These are phyloP conservation scores for Achroia grisella DNA, from an alignment of 1,140 invertebrate genomes.

Conservation along the genomic window DNA sequence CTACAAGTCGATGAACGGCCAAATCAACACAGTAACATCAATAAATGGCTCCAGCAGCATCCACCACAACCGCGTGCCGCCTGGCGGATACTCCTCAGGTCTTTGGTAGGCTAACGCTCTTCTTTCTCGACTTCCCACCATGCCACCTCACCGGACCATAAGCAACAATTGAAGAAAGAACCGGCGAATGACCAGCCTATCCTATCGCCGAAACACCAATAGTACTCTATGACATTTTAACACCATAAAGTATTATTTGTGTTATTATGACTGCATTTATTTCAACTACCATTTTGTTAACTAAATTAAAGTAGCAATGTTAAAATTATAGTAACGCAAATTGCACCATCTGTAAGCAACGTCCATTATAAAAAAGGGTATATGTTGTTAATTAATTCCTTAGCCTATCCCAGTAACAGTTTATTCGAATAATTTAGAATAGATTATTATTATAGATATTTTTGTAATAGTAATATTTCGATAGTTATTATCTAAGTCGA, in stretches of 20 bases:
- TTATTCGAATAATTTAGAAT: constrained; percentile 61
- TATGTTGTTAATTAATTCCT: constrained; percentile 67
- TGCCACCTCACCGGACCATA: constrained; percentile 7
- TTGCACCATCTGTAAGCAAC: constrained; percentile 42
- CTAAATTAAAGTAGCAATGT: constrained; percentile 42
- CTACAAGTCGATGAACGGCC: constrained; percentile 72
- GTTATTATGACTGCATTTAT: constrained; percentile 25
- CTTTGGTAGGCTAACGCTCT: constrained; percentile 55
- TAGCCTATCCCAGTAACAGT: constrained; percentile 65
- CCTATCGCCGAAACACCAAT: constrained; percentile 14
- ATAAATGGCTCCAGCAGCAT: constrained; percentile 59
- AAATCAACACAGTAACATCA: constrained; percentile 70
- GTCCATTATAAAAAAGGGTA: constrained; percentile 53
- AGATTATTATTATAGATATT: constrained; percentile 63
- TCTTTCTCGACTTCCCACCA: constrained; percentile 9
- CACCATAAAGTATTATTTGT: constrained; percentile 1
- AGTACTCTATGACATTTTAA: constrained; percentile 4
- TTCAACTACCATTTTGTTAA: constrained; percentile 33
- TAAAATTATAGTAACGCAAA: constrained; percentile 35
- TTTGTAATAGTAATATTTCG: constrained; percentile 69
- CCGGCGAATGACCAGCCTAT: constrained; percentile 15
- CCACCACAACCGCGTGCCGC: constrained; percentile 59
- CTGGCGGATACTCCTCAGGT: constrained; percentile 66
- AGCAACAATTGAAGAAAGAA: no score
- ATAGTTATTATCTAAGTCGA: constrained; percentile 36